These are phyloP conservation scores for Bufo bufo DNA, from an alignment of 2,113 vertebrate species.

Conservation along the genomic window DNA sequence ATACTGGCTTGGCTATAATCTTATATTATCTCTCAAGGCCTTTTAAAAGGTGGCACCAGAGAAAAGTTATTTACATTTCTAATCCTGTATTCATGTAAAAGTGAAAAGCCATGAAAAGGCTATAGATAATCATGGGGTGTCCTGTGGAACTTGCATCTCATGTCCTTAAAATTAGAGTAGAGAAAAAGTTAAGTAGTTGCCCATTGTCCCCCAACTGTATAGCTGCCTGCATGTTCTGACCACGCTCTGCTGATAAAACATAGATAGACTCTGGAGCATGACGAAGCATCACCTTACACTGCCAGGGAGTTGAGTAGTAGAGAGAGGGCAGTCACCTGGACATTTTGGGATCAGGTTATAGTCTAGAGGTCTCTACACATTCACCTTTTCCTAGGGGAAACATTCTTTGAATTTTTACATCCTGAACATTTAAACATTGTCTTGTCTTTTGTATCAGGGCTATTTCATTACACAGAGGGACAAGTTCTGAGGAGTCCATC, in stretches of 20 bases:
- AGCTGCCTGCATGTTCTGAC: not conserved
- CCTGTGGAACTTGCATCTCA: too few relatives aligned
- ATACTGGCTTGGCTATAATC: too few relatives aligned
- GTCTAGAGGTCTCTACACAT: not conserved
- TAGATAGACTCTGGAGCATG: not conserved
- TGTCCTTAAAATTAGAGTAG: too few relatives aligned
- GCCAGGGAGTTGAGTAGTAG: not conserved
- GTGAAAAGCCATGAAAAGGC: too few relatives aligned
- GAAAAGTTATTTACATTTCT: too few relatives aligned
- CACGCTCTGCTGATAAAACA: not conserved
- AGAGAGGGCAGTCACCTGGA: not conserved
- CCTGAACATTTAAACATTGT: not conserved
- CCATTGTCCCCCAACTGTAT: not conserved
- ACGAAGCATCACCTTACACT: not conserved
- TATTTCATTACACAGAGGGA: not conserved
- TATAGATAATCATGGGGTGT: too few relatives aligned
- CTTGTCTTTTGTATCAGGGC: too few relatives aligned
- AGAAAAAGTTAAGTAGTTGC: too few relatives aligned
- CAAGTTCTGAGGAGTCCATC: too few relatives aligned
- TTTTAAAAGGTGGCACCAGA: too few relatives aligned
- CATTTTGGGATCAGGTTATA: not conserved
- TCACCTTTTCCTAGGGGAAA: not conserved
- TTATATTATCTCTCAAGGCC: too few relatives aligned
- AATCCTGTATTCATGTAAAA: too few relatives aligned
- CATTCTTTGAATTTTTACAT: not conserved